A percentile compares a stretch with the other conserved stretches of the same genome.
Evolutionary conservation across 2,888 invertebrate species (phyloP).

Genomic region (Epicampocera succincta): DNA sequence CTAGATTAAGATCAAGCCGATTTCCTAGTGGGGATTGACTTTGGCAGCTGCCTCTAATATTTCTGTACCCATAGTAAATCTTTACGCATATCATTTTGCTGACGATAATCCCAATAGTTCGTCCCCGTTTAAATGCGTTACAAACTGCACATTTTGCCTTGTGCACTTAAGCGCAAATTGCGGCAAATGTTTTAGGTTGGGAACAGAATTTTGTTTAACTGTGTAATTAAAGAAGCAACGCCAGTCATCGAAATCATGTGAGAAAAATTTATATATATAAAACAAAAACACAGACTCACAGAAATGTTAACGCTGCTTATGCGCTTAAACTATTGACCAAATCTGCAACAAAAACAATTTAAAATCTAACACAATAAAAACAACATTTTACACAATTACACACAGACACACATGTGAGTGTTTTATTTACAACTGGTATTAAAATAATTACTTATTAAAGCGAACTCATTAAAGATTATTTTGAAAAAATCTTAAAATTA

Average conservation of each 20-base stretch:
- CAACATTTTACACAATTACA: conserved; percentile 11
- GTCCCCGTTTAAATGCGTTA: too few species aligned
- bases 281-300: neutral
- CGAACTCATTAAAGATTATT: conserved; percentile 15
- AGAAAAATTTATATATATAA: conserved; percentile 39
- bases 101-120: too few species aligned
- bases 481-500: conserved; percentile 1
- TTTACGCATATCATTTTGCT: too few species aligned
- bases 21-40: too few species aligned
- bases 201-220: neutral
- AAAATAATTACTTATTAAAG: conserved; percentile 13
- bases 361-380: neutral
- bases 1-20: too few species aligned
- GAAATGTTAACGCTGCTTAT: conserved; percentile 50
- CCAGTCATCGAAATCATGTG: conserved; percentile 45
- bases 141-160: too few species aligned
- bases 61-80: too few species aligned
- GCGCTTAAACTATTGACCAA: conserved; percentile 59
- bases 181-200: too few species aligned
- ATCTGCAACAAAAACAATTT: conserved; percentile 23
- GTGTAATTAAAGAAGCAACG: conserved; percentile 22
- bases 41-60: too few species aligned
- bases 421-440: conserved; percentile 16
- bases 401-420: neutral
- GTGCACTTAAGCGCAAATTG: too few species aligned